phyloP scores from a whole-genome alignment of 2,888 invertebrate genomes.

The Hylaea fasciaria region DNA sequence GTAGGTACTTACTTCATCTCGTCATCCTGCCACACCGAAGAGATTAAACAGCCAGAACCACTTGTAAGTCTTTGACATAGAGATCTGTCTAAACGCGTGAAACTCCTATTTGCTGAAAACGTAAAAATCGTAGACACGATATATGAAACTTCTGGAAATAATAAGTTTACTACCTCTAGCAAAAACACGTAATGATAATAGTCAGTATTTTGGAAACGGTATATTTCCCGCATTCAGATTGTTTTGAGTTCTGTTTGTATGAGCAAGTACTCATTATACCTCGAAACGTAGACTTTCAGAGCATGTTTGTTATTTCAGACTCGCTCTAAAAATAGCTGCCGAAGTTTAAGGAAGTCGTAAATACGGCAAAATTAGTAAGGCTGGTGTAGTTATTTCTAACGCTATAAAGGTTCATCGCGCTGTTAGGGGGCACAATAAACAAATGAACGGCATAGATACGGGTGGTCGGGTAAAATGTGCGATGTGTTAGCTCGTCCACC shows the following conservation, averaged over 20 bases:
- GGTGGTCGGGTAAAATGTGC: conserved; percentile 72
- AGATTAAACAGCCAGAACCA: no score
- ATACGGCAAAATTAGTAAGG: conserved; percentile 51
- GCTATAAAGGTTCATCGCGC: conserved; percentile 66
- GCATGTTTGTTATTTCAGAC: conserved; percentile 25
- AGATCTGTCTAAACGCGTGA: no score
- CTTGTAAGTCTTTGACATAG: no score
- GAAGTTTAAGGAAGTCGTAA: conserved; percentile 55
- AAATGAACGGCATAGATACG: conserved; percentile 68
- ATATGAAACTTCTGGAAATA: no score
- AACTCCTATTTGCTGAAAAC: no score
- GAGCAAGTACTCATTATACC: conserved; percentile 11
- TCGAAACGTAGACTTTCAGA: conserved; percentile 10
- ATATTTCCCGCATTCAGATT: neutral
- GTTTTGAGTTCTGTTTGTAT: neutral
- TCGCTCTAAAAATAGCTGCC: conserved; percentile 41
- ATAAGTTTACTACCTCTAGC: no score
- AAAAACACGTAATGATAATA: no score
- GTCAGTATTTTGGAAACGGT: no score
- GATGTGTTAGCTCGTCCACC: conserved; percentile 72
- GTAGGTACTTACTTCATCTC: no score
- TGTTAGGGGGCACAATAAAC: conserved; percentile 66
- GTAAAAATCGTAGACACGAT: no score
- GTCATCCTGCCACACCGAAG: no score
- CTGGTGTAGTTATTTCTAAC: conserved; percentile 68